Evolutionary conservation across 2,888 invertebrate species (phyloP), one percentile per base, ranked within the genome.

Genomic region (Chaitophorus viminalis): DNA sequence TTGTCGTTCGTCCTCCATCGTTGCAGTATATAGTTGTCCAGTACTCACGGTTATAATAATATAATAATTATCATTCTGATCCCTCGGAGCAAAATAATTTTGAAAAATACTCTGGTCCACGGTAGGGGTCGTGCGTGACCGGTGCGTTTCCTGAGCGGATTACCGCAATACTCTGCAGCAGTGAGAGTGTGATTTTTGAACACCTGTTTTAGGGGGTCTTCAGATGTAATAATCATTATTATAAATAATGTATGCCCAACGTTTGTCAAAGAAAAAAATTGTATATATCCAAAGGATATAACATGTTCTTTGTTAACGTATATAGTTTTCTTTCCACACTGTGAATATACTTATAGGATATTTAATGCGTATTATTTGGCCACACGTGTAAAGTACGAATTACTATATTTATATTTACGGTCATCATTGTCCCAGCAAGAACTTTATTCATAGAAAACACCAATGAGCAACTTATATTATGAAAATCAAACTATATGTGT

Each of bases 91-190:
- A 74, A 74, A 60, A 79, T 79, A 74, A 79, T 87, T 78, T 79
- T 11, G 54, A 81, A 87, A 87, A 86, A 78, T 36, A 60, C 17
- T 29, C 65, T 25, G 14, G 79, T 60, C 46, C 54, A 14, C 36
- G 72, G 86, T n/a, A 21, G 79, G 78, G 86, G 60, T 79, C 86
- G 87, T 31, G 79, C 87, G 87, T 87, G 87, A 81, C 87, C 87
- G 72, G 79, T 65, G 72, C 81, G 87, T 87, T 87, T 87, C 87
- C 87, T 87, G 81, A 81, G 75, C 87, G 87, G 87, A 87, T 87
- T 87, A 87, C 81, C 87, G 46, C 29, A 74, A 70, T 54, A 39
- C 74, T 74, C 79, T 31, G 86, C 79, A n/a, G n/a, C n/a, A n/a
- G n/a, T n/a, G n/a, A n/a, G 52, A 65, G 87, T 87, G 87, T 87